A percentile compares a stretch with the other conserved stretches of the same genome.
Conservation (phyloP, 2,113 vertebrate species). For the Galbula dea region DNA sequence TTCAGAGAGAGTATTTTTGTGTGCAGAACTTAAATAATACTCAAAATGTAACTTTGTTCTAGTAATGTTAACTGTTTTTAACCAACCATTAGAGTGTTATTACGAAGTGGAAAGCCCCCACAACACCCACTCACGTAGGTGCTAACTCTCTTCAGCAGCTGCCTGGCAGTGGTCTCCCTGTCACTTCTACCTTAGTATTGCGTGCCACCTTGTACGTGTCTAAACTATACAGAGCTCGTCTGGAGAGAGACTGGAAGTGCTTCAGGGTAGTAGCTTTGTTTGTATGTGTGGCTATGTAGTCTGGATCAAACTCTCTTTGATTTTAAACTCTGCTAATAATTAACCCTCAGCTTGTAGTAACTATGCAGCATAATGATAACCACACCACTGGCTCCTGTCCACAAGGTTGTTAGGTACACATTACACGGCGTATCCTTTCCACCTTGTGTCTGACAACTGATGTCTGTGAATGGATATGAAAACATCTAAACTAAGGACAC, state of each 20-base stretch:
- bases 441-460: neutral
- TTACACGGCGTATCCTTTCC: neutral
- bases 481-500: neutral
- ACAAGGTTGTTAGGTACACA: neutral
- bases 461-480: neutral
- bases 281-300: neutral
- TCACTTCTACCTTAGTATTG: neutral
- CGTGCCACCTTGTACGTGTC: neutral
- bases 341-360: conserved; percentile 36
- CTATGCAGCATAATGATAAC: conserved; percentile 3
- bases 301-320: conserved; percentile 24
- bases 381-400: neutral
- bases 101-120: neutral
- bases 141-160: neutral
- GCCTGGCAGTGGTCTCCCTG: neutral
- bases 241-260: neutral
- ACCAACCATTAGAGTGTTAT: neutral
- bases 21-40: neutral
- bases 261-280: neutral
- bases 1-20: neutral
- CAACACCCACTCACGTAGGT: neutral
- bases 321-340: conserved; percentile 53
- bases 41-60: neutral
- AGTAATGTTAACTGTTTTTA: neutral
- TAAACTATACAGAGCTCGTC: neutral